Evolutionary conservation across 2,113 vertebrate species (phyloP), one percentile per base, ranked within the genome.

Genomic region (Sorex araneus): DNA sequence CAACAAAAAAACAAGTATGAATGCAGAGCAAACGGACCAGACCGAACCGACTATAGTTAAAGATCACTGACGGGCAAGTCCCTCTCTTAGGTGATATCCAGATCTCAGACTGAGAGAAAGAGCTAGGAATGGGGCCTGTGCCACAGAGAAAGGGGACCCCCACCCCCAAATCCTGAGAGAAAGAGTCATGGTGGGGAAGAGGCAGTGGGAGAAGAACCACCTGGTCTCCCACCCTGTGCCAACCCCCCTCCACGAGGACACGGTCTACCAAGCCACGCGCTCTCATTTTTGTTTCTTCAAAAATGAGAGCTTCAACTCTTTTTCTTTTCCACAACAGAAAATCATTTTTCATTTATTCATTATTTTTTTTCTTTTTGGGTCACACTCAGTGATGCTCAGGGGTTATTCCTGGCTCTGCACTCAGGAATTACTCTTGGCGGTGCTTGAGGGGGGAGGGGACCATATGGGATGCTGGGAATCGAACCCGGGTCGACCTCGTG

Each of bases 1-100:
- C 93, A 9, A 97, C 96, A 97, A 97, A 94, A 97, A 93, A 9
- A 97, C 96, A 97, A 97, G 97, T 95, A 94, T 98, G 96, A 97
- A 96, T 92, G 95, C 96, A 96, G 94, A 97, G 95, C 89, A 92
- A 30, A 95, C 94, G 85, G 79, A 96, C 69, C 19, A 95, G 79
- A 96, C 69, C 19, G 95, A 82, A 40, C 40, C 40, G 40, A 40
- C 40, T 95, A 94, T 84, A 54, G 96, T 88, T 88, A 93, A 87
- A 94, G 95, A 57, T 36, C 89, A 94, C 91, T 94, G 95, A 71
- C 36, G 28, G 96, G 6, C 94, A 94, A 96, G 76, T 95, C 94
- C 94, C 94, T 93, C 60, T 86, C 89, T 93, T 81, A 93, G 95
- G 95, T 93, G 83, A 74, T 84, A 92, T 88, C 92, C 54, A 87